These are phyloP conservation scores for Cuculus canorus DNA, from an alignment of 2,797 vertebrate genomes.

Conservation along the genomic window DNA sequence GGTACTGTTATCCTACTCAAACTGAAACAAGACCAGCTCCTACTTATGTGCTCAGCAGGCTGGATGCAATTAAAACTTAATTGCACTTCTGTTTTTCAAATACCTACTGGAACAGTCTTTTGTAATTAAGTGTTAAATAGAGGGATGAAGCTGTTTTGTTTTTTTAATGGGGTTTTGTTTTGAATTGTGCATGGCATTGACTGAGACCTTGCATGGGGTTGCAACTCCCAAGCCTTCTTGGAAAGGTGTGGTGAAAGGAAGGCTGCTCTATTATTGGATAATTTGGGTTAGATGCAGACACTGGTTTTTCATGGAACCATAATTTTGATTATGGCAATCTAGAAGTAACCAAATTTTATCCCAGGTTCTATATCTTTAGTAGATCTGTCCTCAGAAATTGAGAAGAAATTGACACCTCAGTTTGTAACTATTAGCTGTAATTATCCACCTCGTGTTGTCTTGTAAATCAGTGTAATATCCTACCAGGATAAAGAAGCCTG, in stretches of 20 bases:
- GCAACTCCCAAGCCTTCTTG: background rate
- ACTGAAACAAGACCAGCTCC: background rate
- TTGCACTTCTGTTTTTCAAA: background rate
- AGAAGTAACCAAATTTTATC: background rate
- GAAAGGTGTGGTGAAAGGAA: background rate
- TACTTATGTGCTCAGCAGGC: background rate
- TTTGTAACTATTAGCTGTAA: background rate
- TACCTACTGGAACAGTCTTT: background rate
- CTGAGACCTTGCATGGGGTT: fast-evolving
- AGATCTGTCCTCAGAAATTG: background rate
- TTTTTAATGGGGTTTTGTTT: background rate
- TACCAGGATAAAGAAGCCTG: background rate
- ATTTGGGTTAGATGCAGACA: background rate
- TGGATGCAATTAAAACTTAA: background rate
- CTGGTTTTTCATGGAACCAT: background rate
- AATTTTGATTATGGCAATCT: background rate
- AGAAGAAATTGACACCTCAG: background rate
- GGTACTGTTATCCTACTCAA: background rate
- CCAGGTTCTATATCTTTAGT: background rate
- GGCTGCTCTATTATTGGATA: background rate
- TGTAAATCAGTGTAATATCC: background rate
- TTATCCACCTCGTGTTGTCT: background rate
- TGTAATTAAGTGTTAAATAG: background rate
- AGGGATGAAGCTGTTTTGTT: background rate
- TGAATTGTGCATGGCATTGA: fast-evolving